Conservation (phyloP, 2,797 vertebrate species). For the Notamacropus eugenii region DNA sequence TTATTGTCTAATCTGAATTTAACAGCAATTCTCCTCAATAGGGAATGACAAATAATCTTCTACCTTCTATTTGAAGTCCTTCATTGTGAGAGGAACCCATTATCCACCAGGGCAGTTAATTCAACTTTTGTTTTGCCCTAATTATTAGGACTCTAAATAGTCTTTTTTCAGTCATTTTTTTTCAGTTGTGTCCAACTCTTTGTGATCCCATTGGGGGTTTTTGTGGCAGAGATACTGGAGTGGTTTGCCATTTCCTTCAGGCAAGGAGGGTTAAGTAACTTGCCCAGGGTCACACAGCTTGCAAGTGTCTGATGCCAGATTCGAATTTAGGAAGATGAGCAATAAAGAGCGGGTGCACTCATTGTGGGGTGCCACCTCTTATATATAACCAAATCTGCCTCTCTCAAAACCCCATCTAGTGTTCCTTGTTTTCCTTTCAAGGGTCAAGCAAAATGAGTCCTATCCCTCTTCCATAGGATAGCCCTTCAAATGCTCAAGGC, state of each 20-base stretch:
- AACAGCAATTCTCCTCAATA: background rate
- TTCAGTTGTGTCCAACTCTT: background rate
- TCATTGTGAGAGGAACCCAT: background rate
- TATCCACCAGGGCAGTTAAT: background rate
- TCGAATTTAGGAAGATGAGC: background rate
- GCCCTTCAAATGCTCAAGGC: background rate
- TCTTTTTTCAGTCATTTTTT: background rate
- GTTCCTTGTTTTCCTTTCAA: background rate
- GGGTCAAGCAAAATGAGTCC: background rate
- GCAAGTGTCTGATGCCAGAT: background rate
- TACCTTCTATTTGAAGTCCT: background rate
- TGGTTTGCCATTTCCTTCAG: background rate
- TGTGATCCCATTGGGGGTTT: background rate
- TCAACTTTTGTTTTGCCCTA: background rate
- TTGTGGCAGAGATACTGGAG: background rate
- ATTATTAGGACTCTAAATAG: background rate
- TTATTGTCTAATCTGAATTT: background rate
- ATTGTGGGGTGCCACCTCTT: background rate
- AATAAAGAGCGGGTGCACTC: background rate
- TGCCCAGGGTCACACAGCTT: background rate
- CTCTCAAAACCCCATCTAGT: background rate
- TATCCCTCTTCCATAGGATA: background rate
- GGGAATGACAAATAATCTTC: background rate
- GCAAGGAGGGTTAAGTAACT: background rate
- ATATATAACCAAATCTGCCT: background rate